Base-by-base conservation (phyloP, 2,113 vertebrate species). In the Monopterus albus region DNA sequence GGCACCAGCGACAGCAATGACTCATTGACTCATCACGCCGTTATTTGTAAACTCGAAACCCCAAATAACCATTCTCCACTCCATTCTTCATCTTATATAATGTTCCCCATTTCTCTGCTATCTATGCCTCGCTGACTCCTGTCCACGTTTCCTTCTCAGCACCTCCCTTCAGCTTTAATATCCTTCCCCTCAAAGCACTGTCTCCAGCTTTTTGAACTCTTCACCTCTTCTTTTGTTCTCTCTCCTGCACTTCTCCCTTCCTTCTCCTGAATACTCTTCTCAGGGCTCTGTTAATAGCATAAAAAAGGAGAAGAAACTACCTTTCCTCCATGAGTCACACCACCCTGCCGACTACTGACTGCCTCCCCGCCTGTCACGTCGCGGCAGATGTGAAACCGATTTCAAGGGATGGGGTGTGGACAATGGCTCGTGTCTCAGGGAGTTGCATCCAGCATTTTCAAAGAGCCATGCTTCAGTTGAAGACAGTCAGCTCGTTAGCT, bases 121-220 rank as follows among this genome's bases (percentile, higher is more conserved):
- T 75, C 81, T 67, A 35, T 42, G 46, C 57, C 35, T 38, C 25
- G 17, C 69, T 51, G 17, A 53, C 63, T 58, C 70, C 43, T 47
- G 12, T 76, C 79, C 79, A 82, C 35, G 31, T 76, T 39, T 76
- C 64, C 61, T 53, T 72, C 71, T 36, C 75, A 23, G 61, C 72
- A 56, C 83, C 78, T 78, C 43, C 82, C 79, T 89, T 89, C 80
- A 68, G 85, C 68, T 88, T 84, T 87, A 79, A 89, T 88, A 88
- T 87, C 82, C 79, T 72, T 80, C 79, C 69, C 81, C 81, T 82
- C 79, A 83, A 84, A 87, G 73, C 84, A 35, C 67, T 11, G 77
- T 59, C 85, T 84, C 60, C 71, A 50, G 83, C 83, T 87, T 79
- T 53, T 71, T 87, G 73, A 86, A 89, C 84, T 87, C 70, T 55